phyloP scores from a whole-genome alignment of 2,888 invertebrate genomes.

The Trissoscelio sp. region DNA sequence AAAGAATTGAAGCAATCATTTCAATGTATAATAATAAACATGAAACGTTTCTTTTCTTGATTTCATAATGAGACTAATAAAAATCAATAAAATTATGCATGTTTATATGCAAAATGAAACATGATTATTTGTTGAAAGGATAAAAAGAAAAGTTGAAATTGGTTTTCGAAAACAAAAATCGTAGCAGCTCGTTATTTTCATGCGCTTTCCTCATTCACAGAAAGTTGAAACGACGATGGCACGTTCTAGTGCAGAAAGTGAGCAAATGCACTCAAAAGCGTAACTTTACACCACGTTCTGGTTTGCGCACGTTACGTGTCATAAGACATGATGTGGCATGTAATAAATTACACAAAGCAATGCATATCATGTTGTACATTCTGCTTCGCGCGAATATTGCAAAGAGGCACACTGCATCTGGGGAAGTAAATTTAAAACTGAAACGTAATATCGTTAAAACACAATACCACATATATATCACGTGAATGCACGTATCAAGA shows the following conservation, averaged over 20 bases:
- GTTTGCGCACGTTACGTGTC: conserved; percentile 54
- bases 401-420: conserved; percentile 21
- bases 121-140: not conserved
- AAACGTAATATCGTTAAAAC: conserved; percentile 45
- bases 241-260: conserved; percentile 40
- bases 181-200: conserved; percentile 8
- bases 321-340: conserved; percentile 55
- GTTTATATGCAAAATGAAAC: conserved; percentile 1
- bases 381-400: conserved; percentile 35
- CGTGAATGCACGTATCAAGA: not conserved
- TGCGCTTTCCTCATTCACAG: conserved; percentile 7
- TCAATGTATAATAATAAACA: too few species aligned
- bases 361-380: conserved; percentile 59
- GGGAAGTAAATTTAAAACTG: conserved; percentile 53
- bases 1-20: too few species aligned
- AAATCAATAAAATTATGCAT: too few species aligned
- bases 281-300: conserved; percentile 54
- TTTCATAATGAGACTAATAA: too few species aligned
- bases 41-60: too few species aligned
- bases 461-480: conserved; percentile 25
- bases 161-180: not conserved
- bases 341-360: conserved; percentile 60
- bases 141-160: not conserved
- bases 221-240: conserved; percentile 31
- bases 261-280: conserved; percentile 59